Base-by-base conservation (phyloP, 2,113 vertebrate species). In the Ciconia boyciana region DNA sequence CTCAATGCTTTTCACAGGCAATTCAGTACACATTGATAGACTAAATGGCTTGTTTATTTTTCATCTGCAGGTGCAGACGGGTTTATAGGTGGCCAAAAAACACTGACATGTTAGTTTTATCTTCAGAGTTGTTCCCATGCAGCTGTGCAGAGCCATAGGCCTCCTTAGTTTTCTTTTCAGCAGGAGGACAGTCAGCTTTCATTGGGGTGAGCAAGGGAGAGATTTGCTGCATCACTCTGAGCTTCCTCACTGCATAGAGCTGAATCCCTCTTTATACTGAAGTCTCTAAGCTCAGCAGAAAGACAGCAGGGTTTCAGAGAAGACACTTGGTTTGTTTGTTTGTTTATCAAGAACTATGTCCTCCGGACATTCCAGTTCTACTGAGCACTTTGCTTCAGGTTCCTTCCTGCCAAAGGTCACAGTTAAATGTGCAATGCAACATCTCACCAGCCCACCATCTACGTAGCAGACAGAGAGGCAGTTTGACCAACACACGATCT, bases 331-430 rank as follows among this genome's bases (percentile, higher is more conserved):
- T 86, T 94, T 43, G 72, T 89, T 90, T 95, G 80, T 77, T 90
- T 95, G 80, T 77, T 95, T 89, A 89, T 83, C 90, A 87, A 94
- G 87, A 89, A 74, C 84, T 86, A 85, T 28, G 32, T 84, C 76
- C 79, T 57, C 90, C 26, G 25, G 94, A 94, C 95, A 93, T 83
- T 95, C 36, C 57, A 88, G 58, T 71, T 91, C 79, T 64, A 41
- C 81, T 72, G 66, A 96, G 85, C 76, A 84, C 87, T 96, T 72
- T 25, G 69, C 39, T 93, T 78, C 48, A 72, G 68, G 69, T 85
- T 96, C 93, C 86, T 86, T 96, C 68, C 89, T 79, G 76, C 28
- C 89, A 87, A 87, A 89, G 71, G 86, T 95, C 87, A 95, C 76
- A 79, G 48, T 91, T 90, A 94, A 88, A 88, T 31, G 76, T 58